Evolutionary conservation across 2,888 invertebrate species (phyloP).

Genomic region (Xanthorhoe designata): DNA sequence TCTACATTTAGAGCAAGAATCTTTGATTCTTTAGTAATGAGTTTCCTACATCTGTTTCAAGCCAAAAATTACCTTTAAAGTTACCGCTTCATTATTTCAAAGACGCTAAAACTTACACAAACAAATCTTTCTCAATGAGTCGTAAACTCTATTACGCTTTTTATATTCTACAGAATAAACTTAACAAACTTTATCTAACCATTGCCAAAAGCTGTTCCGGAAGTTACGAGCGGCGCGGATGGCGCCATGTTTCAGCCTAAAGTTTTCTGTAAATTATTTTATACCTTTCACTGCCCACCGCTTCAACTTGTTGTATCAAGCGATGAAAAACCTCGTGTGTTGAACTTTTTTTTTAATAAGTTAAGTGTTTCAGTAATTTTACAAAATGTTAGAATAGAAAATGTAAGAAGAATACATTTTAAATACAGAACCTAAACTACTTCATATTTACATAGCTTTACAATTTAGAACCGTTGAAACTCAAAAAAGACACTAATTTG

Average conservation of each 20-base stretch:
- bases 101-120: neutral
- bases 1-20: too few species aligned
- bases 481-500: neutral
- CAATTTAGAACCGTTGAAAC: neutral
- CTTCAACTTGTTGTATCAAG: neutral
- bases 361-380: too few species aligned
- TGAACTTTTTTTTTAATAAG: neutral
- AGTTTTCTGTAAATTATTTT: conserved; percentile 41
- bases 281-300: conserved; percentile 12
- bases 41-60: neutral
- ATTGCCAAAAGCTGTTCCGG: conserved; percentile 36
- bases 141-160: conserved; percentile 18
- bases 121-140: conserved; percentile 7
- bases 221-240: conserved; percentile 35
- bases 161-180: conserved; percentile 27
- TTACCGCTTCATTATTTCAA: neutral
- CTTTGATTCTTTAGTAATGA: neutral
- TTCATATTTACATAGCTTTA: too few species aligned
- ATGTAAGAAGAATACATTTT: too few species aligned
- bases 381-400: too few species aligned
- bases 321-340: neutral
- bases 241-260: conserved; percentile 28
- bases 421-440: too few species aligned
- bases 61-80: neutral
- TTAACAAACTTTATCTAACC: conserved; percentile 36